Evolutionary conservation across 2,888 invertebrate genomes (phyloP), one percentile per base, ranked within the genome.

Genomic region (Campopleginae sp.): DNA sequence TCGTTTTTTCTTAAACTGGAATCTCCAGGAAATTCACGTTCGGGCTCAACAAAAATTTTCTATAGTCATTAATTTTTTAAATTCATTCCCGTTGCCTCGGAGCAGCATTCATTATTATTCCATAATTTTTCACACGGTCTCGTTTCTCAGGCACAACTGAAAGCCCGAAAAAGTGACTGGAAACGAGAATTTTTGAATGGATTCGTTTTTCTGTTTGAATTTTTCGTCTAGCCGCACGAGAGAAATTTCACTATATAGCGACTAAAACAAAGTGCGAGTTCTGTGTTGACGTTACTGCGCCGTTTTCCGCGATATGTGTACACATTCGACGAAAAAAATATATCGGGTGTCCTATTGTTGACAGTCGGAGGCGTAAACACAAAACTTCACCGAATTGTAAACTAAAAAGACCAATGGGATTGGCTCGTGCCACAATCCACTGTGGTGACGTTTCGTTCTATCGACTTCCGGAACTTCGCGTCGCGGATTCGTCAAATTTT

Each of bases 261-360:
- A 23, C 12, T 38, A 76, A 33, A 70, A 74, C 54, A 33, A 58
- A 85, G 61, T 61, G 74, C 31, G 74, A 31, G 27, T 78, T 78
- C 68, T 85, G 84, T 82, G 85, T 82, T 58, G 71, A 12, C 48
- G 79, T 58, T 61, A n/a, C 44, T 79, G 71, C 77, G 76, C 76
- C 79, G 76, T 48, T 72, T 42, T 33, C 6, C n/a, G 65, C 61
- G 65, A 76, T 66, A 76, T 44, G 74, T 68, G 71, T 27, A 74
- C 74, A 76, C 19, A 38, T 68, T 51, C 42, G 23, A 8, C 33
- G 10, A 19, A 65, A 31, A 17, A n/a, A 8, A 71, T 33, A 44
- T 23, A 44, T 10, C 31, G n/a, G 46, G 48, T 48, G 68, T 70
- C 58, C 27, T 4, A 27, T 27, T 58, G 3, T 58, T 5, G 27